Evolutionary conservation across 2,113 vertebrate species (phyloP).

Genomic region (Dolichallabes microphthalmus): DNA sequence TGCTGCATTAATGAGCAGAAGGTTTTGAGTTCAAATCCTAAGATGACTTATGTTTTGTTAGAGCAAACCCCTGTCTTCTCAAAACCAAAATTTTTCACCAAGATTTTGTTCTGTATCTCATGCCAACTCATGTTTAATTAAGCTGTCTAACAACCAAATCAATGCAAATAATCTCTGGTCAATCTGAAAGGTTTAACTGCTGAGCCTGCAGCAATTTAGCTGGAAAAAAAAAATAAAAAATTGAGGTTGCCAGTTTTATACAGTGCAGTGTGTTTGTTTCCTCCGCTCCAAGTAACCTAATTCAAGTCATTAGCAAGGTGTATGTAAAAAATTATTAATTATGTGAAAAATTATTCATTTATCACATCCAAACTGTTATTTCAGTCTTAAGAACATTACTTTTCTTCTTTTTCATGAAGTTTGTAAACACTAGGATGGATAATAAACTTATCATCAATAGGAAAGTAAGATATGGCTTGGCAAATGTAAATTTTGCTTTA

Average conservation of each 20-base stretch:
- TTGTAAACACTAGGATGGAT: background rate
- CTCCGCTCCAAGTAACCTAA: background rate
- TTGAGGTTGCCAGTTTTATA: background rate
- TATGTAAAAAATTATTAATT: background rate
- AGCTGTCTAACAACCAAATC: background rate
- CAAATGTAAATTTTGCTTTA: background rate
- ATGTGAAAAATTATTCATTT: background rate
- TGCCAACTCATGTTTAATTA: background rate
- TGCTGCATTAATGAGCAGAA: background rate
- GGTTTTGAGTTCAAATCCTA: background rate
- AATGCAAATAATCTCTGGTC: background rate
- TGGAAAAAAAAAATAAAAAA: background rate
- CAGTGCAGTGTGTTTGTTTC: background rate
- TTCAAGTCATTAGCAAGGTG: background rate
- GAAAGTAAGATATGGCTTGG: background rate
- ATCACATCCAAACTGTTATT: background rate
- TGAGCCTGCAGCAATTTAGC: background rate
- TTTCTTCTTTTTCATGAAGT: no score
- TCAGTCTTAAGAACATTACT: background rate
- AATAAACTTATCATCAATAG: background rate
- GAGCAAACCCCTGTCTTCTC: background rate
- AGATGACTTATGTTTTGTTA: background rate
- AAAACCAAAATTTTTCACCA: background rate
- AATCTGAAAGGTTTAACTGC: background rate
- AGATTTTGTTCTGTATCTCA: background rate